Evolutionary conservation across 2,888 invertebrate genomes (phyloP).

Genomic region (Nematopogon swammerdamellus): DNA sequence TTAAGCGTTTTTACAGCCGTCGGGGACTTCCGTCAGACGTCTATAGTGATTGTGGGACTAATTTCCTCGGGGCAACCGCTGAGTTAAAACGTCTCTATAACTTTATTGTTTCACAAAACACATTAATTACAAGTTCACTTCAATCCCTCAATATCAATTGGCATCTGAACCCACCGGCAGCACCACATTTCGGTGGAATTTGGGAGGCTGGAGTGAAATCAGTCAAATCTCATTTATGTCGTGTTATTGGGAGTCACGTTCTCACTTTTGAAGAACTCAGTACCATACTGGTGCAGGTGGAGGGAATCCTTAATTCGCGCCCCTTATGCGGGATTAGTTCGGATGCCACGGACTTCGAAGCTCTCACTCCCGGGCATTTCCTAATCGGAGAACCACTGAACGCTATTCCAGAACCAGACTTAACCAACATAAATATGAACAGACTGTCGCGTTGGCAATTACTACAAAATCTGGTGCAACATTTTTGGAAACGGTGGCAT

Average conservation of each 20-base stretch:
- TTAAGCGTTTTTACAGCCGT: constrained; percentile 12
- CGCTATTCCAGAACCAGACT: background rate
- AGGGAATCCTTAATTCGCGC: background rate
- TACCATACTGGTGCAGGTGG: background rate
- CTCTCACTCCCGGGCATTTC: background rate
- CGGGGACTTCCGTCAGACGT: constrained; percentile 6
- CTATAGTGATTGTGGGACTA: constrained; percentile 7
- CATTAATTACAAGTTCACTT: background rate
- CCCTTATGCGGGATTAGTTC: background rate
- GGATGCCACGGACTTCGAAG: background rate
- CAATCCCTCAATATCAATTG: background rate
- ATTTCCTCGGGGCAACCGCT: constrained; percentile 7
- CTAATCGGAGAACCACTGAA: background rate
- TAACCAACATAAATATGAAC: background rate
- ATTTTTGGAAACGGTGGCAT: background rate
- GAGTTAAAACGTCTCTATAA: background rate
- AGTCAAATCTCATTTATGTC: background rate
- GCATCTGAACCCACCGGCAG: background rate
- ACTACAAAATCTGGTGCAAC: background rate
- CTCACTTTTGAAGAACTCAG: background rate
- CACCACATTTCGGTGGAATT: background rate
- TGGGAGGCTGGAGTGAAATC: background rate
- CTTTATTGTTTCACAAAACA: background rate
- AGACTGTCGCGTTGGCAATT: background rate
- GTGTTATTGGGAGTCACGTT: background rate